Conservation (phyloP, 2,797 vertebrate species). For the Cygnus olor region DNA sequence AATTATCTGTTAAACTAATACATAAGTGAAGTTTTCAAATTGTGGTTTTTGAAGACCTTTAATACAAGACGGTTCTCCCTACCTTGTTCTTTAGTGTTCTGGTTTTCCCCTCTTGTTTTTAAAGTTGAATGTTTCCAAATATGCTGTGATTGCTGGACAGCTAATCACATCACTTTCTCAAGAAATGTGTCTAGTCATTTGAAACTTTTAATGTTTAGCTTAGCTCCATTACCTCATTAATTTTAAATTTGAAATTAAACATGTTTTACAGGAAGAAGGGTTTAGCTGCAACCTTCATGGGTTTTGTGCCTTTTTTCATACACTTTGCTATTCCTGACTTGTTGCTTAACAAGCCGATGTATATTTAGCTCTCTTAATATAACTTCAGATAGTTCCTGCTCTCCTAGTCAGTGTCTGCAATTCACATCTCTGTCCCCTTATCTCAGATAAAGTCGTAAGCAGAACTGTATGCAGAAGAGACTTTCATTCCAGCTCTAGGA, state of each 20-base stretch:
- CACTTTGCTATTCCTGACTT: background rate
- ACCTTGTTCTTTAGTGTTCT: background rate
- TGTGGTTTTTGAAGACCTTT: background rate
- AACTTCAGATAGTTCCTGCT: background rate
- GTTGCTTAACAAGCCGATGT: background rate
- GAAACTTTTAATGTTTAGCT: background rate
- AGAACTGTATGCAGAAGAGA: background rate
- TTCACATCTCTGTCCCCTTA: background rate
- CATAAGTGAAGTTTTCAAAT: background rate
- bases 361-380: background rate
- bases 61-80: background rate
- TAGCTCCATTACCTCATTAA: background rate
- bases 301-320: background rate
- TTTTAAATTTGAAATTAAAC: background rate
- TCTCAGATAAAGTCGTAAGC: background rate
- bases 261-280: background rate
- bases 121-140: background rate
- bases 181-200: background rate
- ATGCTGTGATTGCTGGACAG: background rate
- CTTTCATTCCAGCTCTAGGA: background rate
- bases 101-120: background rate
- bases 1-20: background rate
- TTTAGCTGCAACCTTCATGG: background rate
- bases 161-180: background rate
- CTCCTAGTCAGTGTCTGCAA: background rate